Evolutionary conservation across 2,113 vertebrate species (phyloP), one percentile per base, ranked within the genome.

Genomic region (Mustelus asterias): DNA sequence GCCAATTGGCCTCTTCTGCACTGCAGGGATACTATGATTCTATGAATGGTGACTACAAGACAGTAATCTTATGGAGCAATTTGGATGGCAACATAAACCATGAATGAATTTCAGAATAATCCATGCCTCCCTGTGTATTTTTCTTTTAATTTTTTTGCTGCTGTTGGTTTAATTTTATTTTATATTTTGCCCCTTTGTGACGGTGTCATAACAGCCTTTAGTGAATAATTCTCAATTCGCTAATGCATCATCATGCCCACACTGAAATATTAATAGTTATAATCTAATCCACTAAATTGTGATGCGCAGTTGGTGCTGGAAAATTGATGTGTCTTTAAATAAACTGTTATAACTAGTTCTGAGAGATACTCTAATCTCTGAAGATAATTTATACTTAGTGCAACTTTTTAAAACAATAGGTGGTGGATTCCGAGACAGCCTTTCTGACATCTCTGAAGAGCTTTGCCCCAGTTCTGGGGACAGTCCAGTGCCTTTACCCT

Each of bases 381-480:
- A 65, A 2, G 26, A 14, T 90, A 29, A 90, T 90, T 88, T 88
- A 54, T 54, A 11, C 33, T 92, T 93, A 37, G 16, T 13, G 18
- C 18, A 33, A 92, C 60, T 65, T 90, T 90, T 54, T 95, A 72
- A 72, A 37, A n/a, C 78, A 92, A 69, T 97, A 99, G 98, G 99
- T 72, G 99, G 99, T 0, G 99, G 99, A 54, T 99, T 99, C 97
- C 98, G 99, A 78, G 99, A 99, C 97, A 99, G 99, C 96, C 97
- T 99, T 96, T 98, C 99, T 0, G 99, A 99, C 97, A 99, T 99
- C 98, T 99, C 99, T 0, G 99, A 99, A 97, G 99, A 99, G 97
- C 97, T 99, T 48, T 99, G 99, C 96, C 99, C 99, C 96, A 99
- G 99, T 97, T 99, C 99, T 0, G 98, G 98, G 0, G 99, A 99